Conservation (phyloP, 2,888 invertebrate genomes). For the Apeira syringaria region DNA sequence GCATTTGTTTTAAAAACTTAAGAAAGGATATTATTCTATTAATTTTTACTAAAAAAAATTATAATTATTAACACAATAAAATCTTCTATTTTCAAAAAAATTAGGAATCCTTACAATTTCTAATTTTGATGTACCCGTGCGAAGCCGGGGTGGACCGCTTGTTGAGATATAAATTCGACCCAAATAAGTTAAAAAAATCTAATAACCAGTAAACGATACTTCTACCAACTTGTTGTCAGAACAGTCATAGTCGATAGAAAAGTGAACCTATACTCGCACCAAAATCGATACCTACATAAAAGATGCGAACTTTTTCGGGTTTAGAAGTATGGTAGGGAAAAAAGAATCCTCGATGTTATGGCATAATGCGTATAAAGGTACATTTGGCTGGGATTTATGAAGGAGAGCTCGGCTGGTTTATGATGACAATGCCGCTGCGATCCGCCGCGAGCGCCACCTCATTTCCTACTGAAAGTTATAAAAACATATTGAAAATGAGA, state of each 20-base stretch:
- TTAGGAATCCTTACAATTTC: too few species aligned
- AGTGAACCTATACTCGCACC: conserved; percentile 12
- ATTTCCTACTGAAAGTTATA: conserved; percentile 83
- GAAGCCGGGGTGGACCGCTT: too few species aligned
- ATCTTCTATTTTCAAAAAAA: too few species aligned
- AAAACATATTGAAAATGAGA: conserved; percentile 84
- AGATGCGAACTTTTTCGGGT: conserved; percentile 59
- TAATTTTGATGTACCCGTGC: too few species aligned
- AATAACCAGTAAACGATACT: too few species aligned
- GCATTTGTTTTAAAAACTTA: too few species aligned
- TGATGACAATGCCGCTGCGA: conserved; percentile 75
- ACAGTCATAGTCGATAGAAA: conserved; percentile 3
- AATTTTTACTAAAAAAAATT: too few species aligned
- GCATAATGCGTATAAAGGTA: conserved; percentile 81
- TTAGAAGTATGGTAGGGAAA: conserved; percentile 64
- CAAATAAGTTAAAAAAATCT: too few species aligned
- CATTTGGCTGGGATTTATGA: conserved; percentile 79
- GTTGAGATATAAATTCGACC: too few species aligned
- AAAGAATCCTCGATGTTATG: conserved; percentile 67
- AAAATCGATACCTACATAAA: conserved; percentile 30
- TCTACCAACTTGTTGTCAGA: neutral
- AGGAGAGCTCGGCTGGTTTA: conserved; percentile 78
- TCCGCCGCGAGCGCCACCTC: conserved; percentile 76
- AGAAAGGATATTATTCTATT: too few species aligned
- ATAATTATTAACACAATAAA: too few species aligned